phyloP scores from a whole-genome alignment of 2,113 vertebrate genomes.

The Tenrec ecaudatus region DNA sequence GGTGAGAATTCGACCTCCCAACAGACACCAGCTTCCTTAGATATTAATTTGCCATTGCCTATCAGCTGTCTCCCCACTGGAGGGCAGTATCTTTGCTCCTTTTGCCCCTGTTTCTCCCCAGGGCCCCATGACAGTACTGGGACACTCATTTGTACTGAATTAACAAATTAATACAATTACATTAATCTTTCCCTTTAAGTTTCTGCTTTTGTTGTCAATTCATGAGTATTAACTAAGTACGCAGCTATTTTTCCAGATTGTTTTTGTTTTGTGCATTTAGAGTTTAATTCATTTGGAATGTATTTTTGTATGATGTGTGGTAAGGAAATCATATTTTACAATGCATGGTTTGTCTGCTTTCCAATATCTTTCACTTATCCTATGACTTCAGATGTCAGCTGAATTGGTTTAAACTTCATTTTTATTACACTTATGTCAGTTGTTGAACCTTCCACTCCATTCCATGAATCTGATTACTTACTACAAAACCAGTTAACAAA shows the following conservation, averaged over 20 bases:
- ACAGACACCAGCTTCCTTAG: neutral
- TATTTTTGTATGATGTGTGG: neutral
- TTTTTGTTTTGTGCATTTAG: neutral
- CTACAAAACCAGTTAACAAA: neutral
- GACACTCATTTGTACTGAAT: neutral
- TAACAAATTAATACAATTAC: neutral
- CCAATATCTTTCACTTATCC: neutral
- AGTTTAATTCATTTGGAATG: slow-evolving; percentile 22
- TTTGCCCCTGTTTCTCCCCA: neutral
- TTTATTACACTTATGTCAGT: neutral
- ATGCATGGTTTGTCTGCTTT: neutral
- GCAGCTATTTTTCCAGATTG: neutral
- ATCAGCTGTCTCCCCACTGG: neutral
- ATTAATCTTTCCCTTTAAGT: neutral
- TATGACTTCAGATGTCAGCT: neutral
- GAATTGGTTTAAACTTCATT: neutral
- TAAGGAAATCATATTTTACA: neutral
- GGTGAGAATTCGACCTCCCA: neutral
- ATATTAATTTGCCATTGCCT: neutral
- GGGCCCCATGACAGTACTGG: neutral
- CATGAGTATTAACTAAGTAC: neutral
- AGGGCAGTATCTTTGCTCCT: neutral
- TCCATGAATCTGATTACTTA: neutral
- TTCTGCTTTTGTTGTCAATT: neutral
- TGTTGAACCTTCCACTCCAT: neutral